Percentiles rank a stretch among this genome's conserved stretches.
Evolutionary conservation across 1,140 invertebrate genomes (phyloP).

Genomic region (Cepaea nemoralis): DNA sequence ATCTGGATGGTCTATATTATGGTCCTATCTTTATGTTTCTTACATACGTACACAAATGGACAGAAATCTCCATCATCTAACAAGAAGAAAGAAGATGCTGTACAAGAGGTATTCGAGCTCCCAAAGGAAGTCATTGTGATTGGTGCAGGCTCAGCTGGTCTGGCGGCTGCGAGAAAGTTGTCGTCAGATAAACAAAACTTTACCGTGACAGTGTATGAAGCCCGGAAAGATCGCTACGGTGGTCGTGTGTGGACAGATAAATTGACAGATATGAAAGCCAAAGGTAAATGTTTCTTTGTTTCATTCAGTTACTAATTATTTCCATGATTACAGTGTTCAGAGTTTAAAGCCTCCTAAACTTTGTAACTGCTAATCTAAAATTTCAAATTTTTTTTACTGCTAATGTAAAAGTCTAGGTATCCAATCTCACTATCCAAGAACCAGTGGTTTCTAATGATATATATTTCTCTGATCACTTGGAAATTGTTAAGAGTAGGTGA

Average conservation of each 20-base stretch:
- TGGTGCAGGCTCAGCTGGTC: constrained; percentile 59
- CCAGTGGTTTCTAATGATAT: too few species aligned
- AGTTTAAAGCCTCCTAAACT: too few species aligned
- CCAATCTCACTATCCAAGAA: too few species aligned
- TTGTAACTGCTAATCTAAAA: too few species aligned
- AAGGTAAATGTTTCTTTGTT: constrained; percentile 34
- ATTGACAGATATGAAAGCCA: constrained; percentile 42
- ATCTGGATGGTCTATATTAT: neutral
- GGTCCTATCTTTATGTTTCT: neutral
- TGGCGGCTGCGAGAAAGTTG: constrained; percentile 53
- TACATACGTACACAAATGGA: neutral
- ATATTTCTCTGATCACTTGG: too few species aligned
- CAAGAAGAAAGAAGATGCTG: neutral
- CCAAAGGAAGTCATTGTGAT: constrained; percentile 53
- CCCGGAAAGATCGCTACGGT: constrained; percentile 51
- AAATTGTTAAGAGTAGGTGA: too few species aligned
- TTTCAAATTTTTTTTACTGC: too few species aligned
- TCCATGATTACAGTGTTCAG: too few species aligned
- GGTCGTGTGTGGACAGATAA: constrained; percentile 58
- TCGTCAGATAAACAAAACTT: constrained; percentile 39
- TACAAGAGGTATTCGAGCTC: neutral
- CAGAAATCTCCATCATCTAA: neutral
- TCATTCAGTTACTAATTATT: too few species aligned
- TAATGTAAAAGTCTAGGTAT: too few species aligned
- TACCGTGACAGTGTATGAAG: constrained; percentile 56